phyloP scores from a whole-genome alignment of 1,140 invertebrate genomes.

The Arion vulgaris region DNA sequence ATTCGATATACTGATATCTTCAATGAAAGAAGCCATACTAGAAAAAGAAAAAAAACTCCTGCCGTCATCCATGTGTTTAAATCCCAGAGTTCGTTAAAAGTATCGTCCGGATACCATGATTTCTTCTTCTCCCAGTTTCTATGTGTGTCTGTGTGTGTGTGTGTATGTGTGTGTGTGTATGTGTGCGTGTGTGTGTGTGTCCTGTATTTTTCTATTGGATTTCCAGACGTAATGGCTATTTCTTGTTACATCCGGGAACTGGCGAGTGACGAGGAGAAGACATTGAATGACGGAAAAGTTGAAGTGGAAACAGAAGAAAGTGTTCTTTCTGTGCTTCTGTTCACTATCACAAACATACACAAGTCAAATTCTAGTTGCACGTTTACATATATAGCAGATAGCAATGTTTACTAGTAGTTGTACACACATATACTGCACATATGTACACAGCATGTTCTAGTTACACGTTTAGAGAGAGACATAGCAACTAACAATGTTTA shows the following conservation, averaged over 20 bases:
- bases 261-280: neutral
- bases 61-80: neutral
- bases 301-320: neutral
- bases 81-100: neutral
- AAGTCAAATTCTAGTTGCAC: too few relatives aligned
- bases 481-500: too few relatives aligned
- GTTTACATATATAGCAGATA: too few relatives aligned
- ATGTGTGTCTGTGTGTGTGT: too few relatives aligned
- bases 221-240: neutral
- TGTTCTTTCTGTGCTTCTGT: too few relatives aligned
- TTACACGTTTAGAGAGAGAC: too few relatives aligned
- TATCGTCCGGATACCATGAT: neutral
- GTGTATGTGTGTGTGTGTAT: too few relatives aligned
- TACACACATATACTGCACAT: too few relatives aligned
- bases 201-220: neutral
- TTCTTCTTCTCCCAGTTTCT: neutral
- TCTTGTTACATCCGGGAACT: neutral
- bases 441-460: too few relatives aligned
- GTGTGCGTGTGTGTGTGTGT: too few relatives aligned
- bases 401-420: too few relatives aligned
- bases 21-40: neutral
- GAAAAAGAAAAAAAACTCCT: neutral
- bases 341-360: too few relatives aligned
- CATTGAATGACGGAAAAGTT: neutral
- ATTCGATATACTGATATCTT: neutral